Evolutionary conservation across 1,140 invertebrate genomes (phyloP).

Genomic region (Cydia amplana): DNA sequence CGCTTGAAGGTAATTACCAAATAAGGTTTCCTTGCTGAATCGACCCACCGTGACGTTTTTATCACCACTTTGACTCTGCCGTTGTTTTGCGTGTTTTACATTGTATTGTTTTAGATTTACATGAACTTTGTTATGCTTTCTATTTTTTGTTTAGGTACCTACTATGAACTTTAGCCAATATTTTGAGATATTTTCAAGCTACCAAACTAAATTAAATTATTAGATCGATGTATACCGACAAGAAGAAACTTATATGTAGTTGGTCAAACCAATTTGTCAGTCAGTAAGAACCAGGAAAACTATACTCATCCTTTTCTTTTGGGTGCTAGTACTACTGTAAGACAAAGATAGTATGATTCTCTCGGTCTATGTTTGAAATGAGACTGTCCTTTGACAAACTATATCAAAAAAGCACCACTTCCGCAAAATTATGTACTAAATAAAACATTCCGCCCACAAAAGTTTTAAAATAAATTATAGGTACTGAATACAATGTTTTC

Average conservation of each 20-base stretch:
- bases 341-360: too few relatives aligned
- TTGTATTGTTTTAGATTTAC: constrained; percentile 17
- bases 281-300: too few relatives aligned
- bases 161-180: neutral
- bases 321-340: too few relatives aligned
- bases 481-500: neutral
- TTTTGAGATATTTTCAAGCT: too few relatives aligned
- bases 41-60: constrained; percentile 7
- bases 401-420: neutral
- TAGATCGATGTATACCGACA: too few relatives aligned
- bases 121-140: neutral
- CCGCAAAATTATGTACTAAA: neutral
- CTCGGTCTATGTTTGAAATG: too few relatives aligned
- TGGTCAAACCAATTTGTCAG: too few relatives aligned
- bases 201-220: too few relatives aligned
- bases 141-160: neutral
- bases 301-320: too few relatives aligned
- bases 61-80: constrained; percentile 5
- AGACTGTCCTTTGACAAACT: too few relatives aligned
- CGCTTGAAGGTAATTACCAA: constrained; percentile 29
- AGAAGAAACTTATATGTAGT: too few relatives aligned
- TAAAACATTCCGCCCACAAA: neutral
- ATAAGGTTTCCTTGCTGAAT: constrained; percentile 16
- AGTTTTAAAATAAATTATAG: neutral
- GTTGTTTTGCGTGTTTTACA: neutral